These are phyloP conservation scores for Salmo trutta DNA, from an alignment of 2,797 vertebrate genomes.

Conservation along the genomic window DNA sequence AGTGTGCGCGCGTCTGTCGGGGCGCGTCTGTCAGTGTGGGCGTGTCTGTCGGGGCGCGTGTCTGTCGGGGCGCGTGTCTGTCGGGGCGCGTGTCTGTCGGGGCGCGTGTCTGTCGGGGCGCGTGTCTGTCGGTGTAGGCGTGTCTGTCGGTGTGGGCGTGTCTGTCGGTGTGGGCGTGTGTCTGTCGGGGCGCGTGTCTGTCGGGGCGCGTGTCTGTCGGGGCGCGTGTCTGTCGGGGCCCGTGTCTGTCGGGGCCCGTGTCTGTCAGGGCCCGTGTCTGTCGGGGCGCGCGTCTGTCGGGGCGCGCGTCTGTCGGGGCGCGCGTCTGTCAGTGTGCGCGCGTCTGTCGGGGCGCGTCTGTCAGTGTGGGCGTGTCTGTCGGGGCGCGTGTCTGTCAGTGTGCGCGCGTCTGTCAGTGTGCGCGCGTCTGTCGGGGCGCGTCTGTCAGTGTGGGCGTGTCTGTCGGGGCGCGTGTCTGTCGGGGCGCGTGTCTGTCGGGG, in stretches of 20 bases:
- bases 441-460: slow-evolving; percentile 34
- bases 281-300: slow-evolving; percentile 28
- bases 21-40: too few species aligned
- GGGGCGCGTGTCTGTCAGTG: too few species aligned
- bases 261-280: too few species aligned
- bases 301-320: slow-evolving; percentile 34
- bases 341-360: slow-evolving; percentile 46
- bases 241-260: too few species aligned
- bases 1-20: slow-evolving; percentile 33
- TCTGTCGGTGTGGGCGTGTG: too few species aligned
- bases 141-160: slow-evolving; percentile 52
- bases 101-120: slow-evolving; percentile 35
- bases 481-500: too few species aligned
- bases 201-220: slow-evolving; percentile 5
- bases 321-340: neutral
- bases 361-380: too few species aligned
- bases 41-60: too few species aligned
- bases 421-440: slow-evolving; percentile 43
- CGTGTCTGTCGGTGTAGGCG: neutral
- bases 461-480: slow-evolving; percentile 36
- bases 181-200: slow-evolving; percentile 41
- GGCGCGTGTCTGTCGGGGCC: slow-evolving; percentile 45
- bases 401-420: too few species aligned
- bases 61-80: too few species aligned
- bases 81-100: too few species aligned